Evolutionary conservation across 2,888 invertebrate genomes (phyloP).

Genomic region (Branchinecta sandiegonensis): DNA sequence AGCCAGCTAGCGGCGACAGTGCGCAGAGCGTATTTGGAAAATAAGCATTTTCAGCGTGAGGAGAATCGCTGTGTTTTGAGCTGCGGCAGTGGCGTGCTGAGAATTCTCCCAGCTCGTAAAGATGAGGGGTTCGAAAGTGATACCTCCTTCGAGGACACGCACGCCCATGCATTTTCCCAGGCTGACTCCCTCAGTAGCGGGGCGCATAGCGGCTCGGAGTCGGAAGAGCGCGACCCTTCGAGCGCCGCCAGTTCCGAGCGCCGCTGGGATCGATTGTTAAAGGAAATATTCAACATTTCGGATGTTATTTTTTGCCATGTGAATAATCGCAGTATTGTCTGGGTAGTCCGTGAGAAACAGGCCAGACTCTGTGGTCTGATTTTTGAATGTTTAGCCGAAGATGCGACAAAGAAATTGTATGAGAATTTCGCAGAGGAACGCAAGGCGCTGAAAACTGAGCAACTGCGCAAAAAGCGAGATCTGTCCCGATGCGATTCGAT

Average conservation of each 20-base stretch:
- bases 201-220: background rate
- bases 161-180: background rate
- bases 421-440: conserved; percentile 5
- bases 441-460: background rate
- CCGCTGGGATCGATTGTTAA: background rate
- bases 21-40: conserved; percentile 3
- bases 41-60: background rate
- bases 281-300: background rate
- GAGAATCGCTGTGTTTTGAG: background rate
- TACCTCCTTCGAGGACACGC: conserved; percentile 8
- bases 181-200: background rate
- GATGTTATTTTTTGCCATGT: conserved; percentile 10
- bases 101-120: background rate
- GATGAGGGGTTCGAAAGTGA: conserved; percentile 10
- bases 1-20: background rate
- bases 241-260: background rate
- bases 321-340: background rate
- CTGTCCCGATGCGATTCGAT: background rate
- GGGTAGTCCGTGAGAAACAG: conserved; percentile 11
- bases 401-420: conserved; percentile 1
- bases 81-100: background rate
- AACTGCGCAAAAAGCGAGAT: background rate
- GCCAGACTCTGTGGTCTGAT: conserved; percentile 3
- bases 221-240: background rate
- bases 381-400: conserved; percentile 4